Percentiles rank a stretch among this genome's conserved stretches.
Evolutionary conservation across 2,797 vertebrate species (phyloP).

Genomic region (Ispidina lecontei): DNA sequence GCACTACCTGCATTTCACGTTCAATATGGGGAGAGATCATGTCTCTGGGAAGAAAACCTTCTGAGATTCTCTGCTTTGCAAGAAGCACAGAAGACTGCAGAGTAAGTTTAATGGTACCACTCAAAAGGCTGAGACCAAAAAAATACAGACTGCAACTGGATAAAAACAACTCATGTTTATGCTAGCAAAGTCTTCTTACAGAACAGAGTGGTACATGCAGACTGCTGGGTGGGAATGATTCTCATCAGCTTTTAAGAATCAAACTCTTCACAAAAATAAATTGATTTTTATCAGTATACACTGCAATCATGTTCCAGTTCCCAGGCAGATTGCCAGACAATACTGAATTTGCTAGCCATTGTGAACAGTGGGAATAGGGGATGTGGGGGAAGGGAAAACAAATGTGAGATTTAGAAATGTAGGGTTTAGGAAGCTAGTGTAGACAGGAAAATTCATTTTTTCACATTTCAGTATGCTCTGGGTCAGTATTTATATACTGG

Average conservation of each 20-base stretch:
- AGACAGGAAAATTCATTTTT: neutral
- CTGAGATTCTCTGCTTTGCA: neutral
- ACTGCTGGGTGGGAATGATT: neutral
- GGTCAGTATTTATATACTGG: neutral
- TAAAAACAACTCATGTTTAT: neutral
- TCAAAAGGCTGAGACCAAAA: neutral
- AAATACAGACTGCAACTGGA: neutral
- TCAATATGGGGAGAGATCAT: neutral
- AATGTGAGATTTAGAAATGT: neutral
- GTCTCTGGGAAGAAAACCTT: neutral
- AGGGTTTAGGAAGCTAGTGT: neutral
- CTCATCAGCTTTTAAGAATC: neutral
- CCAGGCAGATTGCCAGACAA: neutral
- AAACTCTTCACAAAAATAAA: neutral
- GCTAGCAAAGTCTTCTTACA: neutral
- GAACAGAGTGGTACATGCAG: neutral
- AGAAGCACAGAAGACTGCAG: neutral
- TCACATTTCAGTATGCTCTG: neutral
- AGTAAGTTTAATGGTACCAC: neutral
- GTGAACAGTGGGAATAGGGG: neutral
- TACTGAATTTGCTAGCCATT: neutral
- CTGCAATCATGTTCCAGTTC: neutral
- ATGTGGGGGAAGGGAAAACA: neutral
- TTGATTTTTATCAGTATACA: neutral
- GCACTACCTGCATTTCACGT: neutral